Evolutionary conservation across 2,797 vertebrate genomes (phyloP), one percentile per base, ranked within the genome.

Genomic region (Periparus ater): DNA sequence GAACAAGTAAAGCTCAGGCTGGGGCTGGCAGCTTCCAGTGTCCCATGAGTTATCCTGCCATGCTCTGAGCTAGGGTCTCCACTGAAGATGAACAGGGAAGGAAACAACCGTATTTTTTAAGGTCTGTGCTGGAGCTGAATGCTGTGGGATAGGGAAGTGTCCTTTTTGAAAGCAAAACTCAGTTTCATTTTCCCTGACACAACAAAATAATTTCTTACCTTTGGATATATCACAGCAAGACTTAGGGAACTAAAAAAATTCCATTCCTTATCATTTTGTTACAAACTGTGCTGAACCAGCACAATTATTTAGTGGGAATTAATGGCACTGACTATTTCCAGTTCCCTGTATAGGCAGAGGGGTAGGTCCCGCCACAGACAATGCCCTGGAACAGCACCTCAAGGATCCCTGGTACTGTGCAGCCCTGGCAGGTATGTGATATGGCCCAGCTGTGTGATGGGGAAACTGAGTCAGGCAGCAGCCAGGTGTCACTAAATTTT

Each of bases 361-460:
- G 30, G 5, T 78, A 8, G 21, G 22, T 79, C 16, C 63, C 1
- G 11, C 25, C 14, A 22, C 50, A 71, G 36, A n/a, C n/a, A 45
- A 29, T 1, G 0, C 40, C 30, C 34, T 45, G 38, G 27, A 34
- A 40, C 0, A 4, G 22, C 47, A 32, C 30, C 27, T 21, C 36
- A 14, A 5, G 3, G 20, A 26, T 61, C 55, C 26, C 38, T 9
- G 13, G 53, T 58, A 30, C 27, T 5, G 1, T 15, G 30, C 16
- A 63, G 55, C 30, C 40, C 62, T 3, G 1, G 11, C 1, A 2
- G 47, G 29, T 9, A 7, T 2, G 1, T 42, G 62, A n/a, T 13
- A 2, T 14, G 38, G 29, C 53, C 47, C 57, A 5, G 30, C 74
- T 32, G 18, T 22, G 36, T 38, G 51, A 12, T 22, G 34, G 61